A percentile compares a stretch with the other conserved stretches of the same genome.
Conservation (phyloP, 1,140 invertebrate genomes). For the Aricia agestis region DNA sequence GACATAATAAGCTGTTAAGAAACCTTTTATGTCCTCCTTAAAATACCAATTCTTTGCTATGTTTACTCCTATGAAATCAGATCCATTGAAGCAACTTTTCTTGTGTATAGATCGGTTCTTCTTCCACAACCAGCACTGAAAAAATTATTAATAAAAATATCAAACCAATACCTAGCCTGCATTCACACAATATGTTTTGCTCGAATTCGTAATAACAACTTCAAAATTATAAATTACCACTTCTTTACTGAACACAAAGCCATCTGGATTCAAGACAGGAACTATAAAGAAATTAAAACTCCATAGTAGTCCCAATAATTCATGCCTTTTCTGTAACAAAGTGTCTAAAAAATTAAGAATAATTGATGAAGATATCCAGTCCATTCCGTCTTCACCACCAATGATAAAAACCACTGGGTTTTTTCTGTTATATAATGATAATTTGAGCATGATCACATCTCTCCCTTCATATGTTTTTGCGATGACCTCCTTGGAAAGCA, state of each 20-base stretch:
- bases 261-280: slow-evolving; percentile 62
- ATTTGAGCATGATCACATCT: slow-evolving; percentile 52
- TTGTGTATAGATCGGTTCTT: slow-evolving; percentile 51
- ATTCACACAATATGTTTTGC: background rate
- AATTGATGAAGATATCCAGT: slow-evolving; percentile 56
- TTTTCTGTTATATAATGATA: slow-evolving; percentile 33
- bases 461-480: slow-evolving; percentile 51
- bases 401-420: slow-evolving; percentile 51
- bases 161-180: background rate
- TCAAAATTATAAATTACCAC: slow-evolving; percentile 18
- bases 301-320: slow-evolving; percentile 28
- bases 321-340: slow-evolving; percentile 32
- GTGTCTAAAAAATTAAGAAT: slow-evolving; percentile 42
- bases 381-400: slow-evolving; percentile 55
- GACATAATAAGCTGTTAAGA: background rate
- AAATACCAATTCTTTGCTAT: slow-evolving; percentile 57
- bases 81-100: slow-evolving; percentile 34
- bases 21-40: background rate
- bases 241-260: slow-evolving; percentile 45
- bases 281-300: slow-evolving; percentile 52
- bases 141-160: slow-evolving; percentile 8
- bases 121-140: slow-evolving; percentile 52
- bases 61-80: slow-evolving; percentile 45
- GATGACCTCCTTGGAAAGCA: slow-evolving; percentile 42
- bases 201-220: background rate